Conservation (phyloP, 2,113 vertebrate genomes). For the Chrysochloris asiatica region DNA sequence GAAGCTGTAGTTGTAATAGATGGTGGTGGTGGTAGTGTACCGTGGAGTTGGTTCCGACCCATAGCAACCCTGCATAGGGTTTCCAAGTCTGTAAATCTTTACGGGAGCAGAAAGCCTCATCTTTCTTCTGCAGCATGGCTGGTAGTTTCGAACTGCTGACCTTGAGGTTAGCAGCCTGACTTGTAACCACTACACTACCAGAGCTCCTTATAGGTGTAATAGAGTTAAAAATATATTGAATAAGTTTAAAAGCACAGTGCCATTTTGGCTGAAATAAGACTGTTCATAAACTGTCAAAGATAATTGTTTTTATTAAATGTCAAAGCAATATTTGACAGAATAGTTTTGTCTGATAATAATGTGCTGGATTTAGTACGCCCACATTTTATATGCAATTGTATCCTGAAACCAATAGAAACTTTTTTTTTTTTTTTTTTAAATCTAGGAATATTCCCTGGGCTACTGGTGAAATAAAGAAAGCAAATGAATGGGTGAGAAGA, state of each 20-base stretch:
- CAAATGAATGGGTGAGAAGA: slow-evolving; percentile 85
- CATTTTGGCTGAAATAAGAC: neutral
- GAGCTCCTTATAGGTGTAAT: no score
- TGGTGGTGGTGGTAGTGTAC: no score
- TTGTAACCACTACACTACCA: no score
- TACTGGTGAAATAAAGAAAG: slow-evolving; percentile 81
- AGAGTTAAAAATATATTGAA: neutral
- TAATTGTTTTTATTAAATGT: neutral
- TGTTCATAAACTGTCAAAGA: neutral
- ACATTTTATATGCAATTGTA: neutral
- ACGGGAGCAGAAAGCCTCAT: no score
- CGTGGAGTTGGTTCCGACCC: no score
- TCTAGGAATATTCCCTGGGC: slow-evolving; percentile 80
- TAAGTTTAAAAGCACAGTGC: neutral
- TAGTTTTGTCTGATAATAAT: slow-evolving; percentile 26
- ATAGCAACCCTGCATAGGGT: no score
- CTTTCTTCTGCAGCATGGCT: no score
- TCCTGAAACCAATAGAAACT: slow-evolving; percentile 8
- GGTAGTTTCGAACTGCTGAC: no score
- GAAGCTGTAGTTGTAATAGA: no score
- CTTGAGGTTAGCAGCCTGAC: no score
- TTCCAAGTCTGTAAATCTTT: no score
- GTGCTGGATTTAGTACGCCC: neutral
- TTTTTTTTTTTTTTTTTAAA: slow-evolving; percentile 49
- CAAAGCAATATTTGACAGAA: neutral